Evolutionary conservation across 2,797 vertebrate species (phyloP).

Genomic region (Distichodus sexfasciatus): DNA sequence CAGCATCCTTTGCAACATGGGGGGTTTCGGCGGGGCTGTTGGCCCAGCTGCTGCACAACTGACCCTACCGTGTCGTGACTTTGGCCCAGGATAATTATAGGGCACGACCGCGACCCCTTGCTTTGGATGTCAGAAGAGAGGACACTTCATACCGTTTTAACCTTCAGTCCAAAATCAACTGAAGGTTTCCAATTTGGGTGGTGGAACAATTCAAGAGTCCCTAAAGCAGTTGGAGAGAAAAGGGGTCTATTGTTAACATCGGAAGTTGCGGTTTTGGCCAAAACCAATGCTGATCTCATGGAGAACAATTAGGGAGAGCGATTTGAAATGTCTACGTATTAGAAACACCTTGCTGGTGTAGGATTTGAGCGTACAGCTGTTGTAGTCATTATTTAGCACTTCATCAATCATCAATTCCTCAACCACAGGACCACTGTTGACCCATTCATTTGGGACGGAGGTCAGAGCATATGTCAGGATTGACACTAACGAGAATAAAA

Average conservation of each 20-base stretch:
- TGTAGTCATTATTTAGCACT: too few relatives aligned
- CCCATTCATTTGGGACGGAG: too few relatives aligned
- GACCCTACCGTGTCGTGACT: slow-evolving; percentile 72
- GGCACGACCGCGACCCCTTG: slow-evolving; percentile 69
- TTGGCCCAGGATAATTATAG: slow-evolving; percentile 76
- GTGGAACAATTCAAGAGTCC: neutral
- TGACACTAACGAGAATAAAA: too few relatives aligned
- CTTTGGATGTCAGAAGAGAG: slow-evolving; percentile 59
- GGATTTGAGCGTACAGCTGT: too few relatives aligned
- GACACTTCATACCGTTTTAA: slow-evolving; percentile 69
- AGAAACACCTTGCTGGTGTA: too few relatives aligned
- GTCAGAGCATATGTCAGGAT: too few relatives aligned
- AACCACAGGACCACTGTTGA: too few relatives aligned
- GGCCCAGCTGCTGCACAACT: slow-evolving; percentile 74
- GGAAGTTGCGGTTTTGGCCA: neutral
- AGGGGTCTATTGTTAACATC: neutral
- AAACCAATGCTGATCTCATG: too few relatives aligned
- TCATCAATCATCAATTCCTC: too few relatives aligned
- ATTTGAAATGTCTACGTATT: too few relatives aligned
- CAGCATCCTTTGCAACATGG: slow-evolving; percentile 63
- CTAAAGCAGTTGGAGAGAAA: neutral
- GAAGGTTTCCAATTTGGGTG: neutral
- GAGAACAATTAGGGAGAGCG: too few relatives aligned
- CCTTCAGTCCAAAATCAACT: slow-evolving; percentile 43
- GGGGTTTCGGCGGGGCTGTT: slow-evolving; percentile 67